phyloP scores from a whole-genome alignment of 2,113 vertebrate genomes.

The Leuciscus idus region DNA sequence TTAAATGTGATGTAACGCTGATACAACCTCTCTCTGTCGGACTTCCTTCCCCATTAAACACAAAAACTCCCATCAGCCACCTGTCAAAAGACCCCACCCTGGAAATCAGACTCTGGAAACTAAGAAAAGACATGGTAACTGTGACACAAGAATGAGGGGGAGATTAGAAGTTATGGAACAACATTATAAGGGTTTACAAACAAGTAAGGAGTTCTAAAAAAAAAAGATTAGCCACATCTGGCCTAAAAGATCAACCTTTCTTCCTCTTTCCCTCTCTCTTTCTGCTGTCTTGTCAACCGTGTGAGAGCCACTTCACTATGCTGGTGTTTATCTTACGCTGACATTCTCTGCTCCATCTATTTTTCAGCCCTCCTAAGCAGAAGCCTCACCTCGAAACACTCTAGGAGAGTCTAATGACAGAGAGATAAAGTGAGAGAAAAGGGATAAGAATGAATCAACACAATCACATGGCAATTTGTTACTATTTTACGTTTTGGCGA shows the following conservation, averaged over 20 bases:
- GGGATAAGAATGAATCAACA: background rate
- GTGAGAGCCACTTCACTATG: constrained; percentile 62
- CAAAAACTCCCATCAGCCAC: constrained; percentile 47
- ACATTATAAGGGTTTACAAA: background rate
- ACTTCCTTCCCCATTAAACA: constrained; percentile 61
- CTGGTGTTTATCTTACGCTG: constrained; percentile 66
- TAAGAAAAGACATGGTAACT: constrained; percentile 33
- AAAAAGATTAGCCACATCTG: constrained; percentile 23
- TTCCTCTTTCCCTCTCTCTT: constrained; percentile 26
- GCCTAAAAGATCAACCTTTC: constrained; percentile 30
- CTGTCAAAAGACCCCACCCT: constrained; percentile 49
- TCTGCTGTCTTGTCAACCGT: constrained; percentile 59
- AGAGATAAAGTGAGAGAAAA: constrained; percentile 21
- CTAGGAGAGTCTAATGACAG: constrained; percentile 38
- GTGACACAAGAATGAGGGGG: background rate
- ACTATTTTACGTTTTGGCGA: no score
- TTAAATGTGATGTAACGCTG: constrained; percentile 63
- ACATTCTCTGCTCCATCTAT: constrained; percentile 62
- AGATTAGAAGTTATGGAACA: background rate
- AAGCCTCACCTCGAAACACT: constrained; percentile 51
- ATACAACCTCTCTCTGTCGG: constrained; percentile 57
- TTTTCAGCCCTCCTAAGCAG: constrained; percentile 38
- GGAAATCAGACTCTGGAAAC: constrained; percentile 43
- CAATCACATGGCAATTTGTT: no score
- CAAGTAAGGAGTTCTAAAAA: background rate